Conservation (phyloP, 2,113 vertebrate genomes). For the Crotalus horridus region DNA sequence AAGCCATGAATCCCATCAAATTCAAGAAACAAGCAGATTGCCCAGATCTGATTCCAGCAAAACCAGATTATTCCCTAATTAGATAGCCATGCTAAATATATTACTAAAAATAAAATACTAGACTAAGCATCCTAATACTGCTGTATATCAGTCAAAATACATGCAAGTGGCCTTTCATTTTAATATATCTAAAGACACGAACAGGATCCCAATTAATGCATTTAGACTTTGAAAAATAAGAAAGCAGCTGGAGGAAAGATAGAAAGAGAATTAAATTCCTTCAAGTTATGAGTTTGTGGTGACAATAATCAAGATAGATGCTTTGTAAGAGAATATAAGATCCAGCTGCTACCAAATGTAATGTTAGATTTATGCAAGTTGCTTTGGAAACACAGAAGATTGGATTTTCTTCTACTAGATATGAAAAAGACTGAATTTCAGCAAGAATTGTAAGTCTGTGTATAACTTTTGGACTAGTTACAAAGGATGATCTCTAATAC, state of each 20-base stretch:
- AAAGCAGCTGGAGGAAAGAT: background rate
- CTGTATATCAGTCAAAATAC: background rate
- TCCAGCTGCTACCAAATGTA: background rate
- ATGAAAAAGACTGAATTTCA: background rate
- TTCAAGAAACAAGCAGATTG: background rate
- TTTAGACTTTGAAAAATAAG: background rate
- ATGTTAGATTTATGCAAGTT: background rate
- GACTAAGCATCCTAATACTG: background rate
- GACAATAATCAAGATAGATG: slow-evolving; percentile 17
- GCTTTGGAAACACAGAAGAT: slow-evolving; percentile 14
- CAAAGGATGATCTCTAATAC: background rate
- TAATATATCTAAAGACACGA: background rate
- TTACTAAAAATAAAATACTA: background rate
- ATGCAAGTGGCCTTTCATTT: background rate
- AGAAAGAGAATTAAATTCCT: background rate
- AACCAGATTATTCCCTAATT: background rate
- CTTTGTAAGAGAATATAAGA: background rate
- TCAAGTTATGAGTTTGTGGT: background rate
- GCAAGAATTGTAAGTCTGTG: background rate
- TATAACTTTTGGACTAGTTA: background rate
- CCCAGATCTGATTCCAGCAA: background rate
- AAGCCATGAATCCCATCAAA: background rate
- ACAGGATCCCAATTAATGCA: background rate
- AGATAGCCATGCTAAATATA: background rate
- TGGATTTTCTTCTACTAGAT: background rate